Evolutionary conservation across 2,797 vertebrate genomes (phyloP).

Genomic region (Holocentrus rufus): DNA sequence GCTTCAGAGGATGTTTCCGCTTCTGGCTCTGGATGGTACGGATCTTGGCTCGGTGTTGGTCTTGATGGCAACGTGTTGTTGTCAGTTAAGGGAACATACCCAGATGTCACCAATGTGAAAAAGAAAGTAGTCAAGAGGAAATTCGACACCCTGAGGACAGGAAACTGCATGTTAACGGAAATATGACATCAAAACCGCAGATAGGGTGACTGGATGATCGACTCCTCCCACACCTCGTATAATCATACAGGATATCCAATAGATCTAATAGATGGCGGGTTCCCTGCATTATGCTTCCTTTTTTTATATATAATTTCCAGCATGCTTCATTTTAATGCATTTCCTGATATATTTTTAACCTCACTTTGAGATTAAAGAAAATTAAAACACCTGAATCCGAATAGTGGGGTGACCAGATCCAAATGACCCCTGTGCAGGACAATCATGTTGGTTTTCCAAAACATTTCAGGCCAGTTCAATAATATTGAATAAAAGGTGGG

Average conservation of each 20-base stretch:
- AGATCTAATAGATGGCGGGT: too few relatives aligned
- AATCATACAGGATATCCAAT: not conserved
- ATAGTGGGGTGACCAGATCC: too few relatives aligned
- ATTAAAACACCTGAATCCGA: too few relatives aligned
- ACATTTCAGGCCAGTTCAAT: too few relatives aligned
- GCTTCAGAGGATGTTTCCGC: slow-evolving; percentile 12
- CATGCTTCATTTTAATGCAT: too few relatives aligned
- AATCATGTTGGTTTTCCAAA: too few relatives aligned
- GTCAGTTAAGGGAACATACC: not conserved
- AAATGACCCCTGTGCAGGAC: too few relatives aligned
- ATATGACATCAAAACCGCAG: slow-evolving; percentile 26
- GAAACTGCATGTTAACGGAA: slow-evolving; percentile 47
- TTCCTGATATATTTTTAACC: too few relatives aligned
- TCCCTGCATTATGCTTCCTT: too few relatives aligned
- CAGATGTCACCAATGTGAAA: not conserved
- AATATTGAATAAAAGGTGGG: too few relatives aligned
- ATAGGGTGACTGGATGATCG: not conserved
- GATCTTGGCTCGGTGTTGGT: not conserved
- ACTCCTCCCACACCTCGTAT: not conserved
- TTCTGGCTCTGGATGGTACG: not conserved
- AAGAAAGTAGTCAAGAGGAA: not conserved
- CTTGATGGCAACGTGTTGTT: not conserved
- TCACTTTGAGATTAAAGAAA: too few relatives aligned
- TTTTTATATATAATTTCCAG: too few relatives aligned
- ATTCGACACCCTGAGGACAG: slow-evolving; percentile 49